These are phyloP conservation scores for Hirundichthys speculiger DNA, from an alignment of 2,113 vertebrate species.

Conservation along the genomic window DNA sequence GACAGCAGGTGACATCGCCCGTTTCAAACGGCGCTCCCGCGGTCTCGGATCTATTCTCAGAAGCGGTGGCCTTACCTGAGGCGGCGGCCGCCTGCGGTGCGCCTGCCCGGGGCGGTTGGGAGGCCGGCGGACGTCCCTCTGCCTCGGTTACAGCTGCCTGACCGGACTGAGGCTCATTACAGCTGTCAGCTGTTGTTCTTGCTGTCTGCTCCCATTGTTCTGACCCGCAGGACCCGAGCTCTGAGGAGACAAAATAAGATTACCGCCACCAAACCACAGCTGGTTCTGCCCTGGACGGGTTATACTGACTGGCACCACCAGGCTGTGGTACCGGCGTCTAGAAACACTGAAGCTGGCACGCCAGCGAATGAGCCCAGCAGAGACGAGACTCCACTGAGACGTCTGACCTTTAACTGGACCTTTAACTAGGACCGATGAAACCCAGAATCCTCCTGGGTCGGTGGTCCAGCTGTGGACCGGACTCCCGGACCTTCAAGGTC, in stretches of 20 bases:
- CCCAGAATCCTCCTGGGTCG: too few relatives aligned
- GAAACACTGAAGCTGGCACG: too few relatives aligned
- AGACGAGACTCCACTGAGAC: too few relatives aligned
- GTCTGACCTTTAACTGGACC: too few relatives aligned
- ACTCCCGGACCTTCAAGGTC: too few relatives aligned
- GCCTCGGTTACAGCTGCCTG: constrained; percentile 74
- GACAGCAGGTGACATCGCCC: background rate
- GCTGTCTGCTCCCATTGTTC: constrained; percentile 60
- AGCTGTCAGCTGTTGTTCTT: constrained; percentile 52
- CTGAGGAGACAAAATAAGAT: constrained; percentile 37
- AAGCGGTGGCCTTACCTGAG: constrained; percentile 41
- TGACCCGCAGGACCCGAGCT: constrained; percentile 31
- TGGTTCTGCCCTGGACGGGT: background rate
- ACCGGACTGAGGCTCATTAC: constrained; percentile 46
- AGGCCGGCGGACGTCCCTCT: constrained; percentile 72
- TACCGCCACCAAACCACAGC: background rate
- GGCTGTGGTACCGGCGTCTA: too few relatives aligned
- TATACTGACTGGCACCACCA: background rate
- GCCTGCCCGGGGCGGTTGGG: constrained; percentile 46
- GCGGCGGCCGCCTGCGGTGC: constrained; percentile 34
- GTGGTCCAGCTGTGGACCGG: too few relatives aligned
- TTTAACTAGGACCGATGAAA: too few relatives aligned
- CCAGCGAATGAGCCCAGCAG: too few relatives aligned
- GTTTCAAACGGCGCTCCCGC: constrained; percentile 9
- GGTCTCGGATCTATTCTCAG: constrained; percentile 25